Base-by-base conservation (phyloP, 1,140 invertebrate species). In the Adelges cooleyi region DNA sequence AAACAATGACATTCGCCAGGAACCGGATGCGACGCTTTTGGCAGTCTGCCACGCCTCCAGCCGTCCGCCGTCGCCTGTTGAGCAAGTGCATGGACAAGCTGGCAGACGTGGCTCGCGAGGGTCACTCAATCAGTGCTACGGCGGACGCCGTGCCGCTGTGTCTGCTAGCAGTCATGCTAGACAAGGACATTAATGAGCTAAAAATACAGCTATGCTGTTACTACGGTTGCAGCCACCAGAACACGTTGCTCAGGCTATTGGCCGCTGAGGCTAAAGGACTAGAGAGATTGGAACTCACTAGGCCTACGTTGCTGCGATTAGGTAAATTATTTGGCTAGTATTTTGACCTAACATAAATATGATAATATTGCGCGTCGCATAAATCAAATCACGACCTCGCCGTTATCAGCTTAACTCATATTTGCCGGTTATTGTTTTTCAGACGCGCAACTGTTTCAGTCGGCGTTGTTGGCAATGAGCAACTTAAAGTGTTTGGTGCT, bases 141-240 rank as follows among this genome's bases (percentile, higher is more conserved):
- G 75, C 74, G 11, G 76, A 75, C 5, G 76, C 75, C 44, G 75
- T 75, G 4, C 75, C 76, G 1, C 53, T 78, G 3, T 78, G 78
- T 56, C 69, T 79, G 3, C 67, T 79, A 2, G 74, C 74, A 1
- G 50, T 79, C 0, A 71, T 79, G 36, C 71, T 79, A 2, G 75
- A 74, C 2, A 74, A 73, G 1, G 77, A 79, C 51, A 75, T 79
- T 10, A 74, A 73, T 44, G 70, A 72, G 4, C 71, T 79, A n/a
- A 72, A 72, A 36, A 73, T 79, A 4, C 75, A 77, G 66, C 69
- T 79, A 0, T 79, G 78, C 66, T 79, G 78, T 62, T 79, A 79
- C 52, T 79, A 79, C 50, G 77, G 78, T 15, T 79, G 78, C 67
- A 78, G 76, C 18, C 77, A 79, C 67, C 78, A 79, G 65, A 77